Conservation (phyloP, 2,888 invertebrate genomes). For the Drosophila birchii region DNA sequence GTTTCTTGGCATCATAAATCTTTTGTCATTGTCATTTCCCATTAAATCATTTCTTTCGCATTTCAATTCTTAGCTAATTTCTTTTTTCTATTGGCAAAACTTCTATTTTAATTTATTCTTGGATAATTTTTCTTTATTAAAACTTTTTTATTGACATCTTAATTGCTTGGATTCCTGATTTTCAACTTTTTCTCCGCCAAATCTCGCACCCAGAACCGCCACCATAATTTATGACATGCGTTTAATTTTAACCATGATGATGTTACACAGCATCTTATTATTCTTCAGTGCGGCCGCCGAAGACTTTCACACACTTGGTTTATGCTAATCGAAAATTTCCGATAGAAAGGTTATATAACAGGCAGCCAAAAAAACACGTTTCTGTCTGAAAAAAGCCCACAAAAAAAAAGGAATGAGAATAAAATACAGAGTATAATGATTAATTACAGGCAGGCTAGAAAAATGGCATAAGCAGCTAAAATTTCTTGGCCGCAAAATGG, state of each 20-base stretch:
- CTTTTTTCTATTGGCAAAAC: constrained; percentile 31
- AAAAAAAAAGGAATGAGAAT: constrained; percentile 16
- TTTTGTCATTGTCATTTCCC: neutral
- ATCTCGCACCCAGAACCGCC: constrained; percentile 20
- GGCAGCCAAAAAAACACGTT: constrained; percentile 38
- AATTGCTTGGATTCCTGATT: constrained; percentile 46
- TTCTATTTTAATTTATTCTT: constrained; percentile 35
- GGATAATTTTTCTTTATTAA: constrained; percentile 38
- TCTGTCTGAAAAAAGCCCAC: constrained; percentile 28
- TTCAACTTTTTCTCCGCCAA: constrained; percentile 40
- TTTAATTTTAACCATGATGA: constrained; percentile 75
- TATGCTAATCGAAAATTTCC: constrained; percentile 39
- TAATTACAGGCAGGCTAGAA: constrained; percentile 69
- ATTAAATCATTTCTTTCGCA: constrained; percentile 25
- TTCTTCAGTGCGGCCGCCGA: constrained; percentile 27
- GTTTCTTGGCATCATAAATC: neutral
- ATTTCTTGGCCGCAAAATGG: constrained; percentile 48
- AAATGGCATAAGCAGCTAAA: constrained; percentile 64
- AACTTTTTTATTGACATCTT: constrained; percentile 42
- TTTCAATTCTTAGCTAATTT: constrained; percentile 26
- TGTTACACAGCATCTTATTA: constrained; percentile 46
- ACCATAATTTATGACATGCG: constrained; percentile 44
- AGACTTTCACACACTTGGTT: constrained; percentile 61
- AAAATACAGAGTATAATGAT: constrained; percentile 57
- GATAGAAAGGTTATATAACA: constrained; percentile 54